These are phyloP conservation scores for Leptinotarsa tumamoca DNA, from an alignment of 2,888 invertebrate species.

Conservation along the genomic window DNA sequence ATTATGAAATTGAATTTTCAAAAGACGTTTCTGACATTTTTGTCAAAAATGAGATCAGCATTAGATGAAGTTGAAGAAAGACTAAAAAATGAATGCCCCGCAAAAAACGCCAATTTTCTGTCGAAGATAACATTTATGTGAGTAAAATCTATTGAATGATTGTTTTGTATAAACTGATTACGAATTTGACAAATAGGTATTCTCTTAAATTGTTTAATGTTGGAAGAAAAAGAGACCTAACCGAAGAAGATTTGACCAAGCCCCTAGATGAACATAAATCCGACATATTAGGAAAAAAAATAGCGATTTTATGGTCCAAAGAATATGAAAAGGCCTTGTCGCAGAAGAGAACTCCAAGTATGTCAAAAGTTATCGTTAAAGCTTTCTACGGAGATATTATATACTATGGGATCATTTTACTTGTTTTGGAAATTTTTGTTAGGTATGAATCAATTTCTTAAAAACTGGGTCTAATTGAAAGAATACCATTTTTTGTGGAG, in stretches of 20 bases:
- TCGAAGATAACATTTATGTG: conserved; percentile 59
- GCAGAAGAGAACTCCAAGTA: conserved; percentile 70
- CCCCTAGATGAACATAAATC: conserved; percentile 75
- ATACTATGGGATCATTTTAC: conserved; percentile 70
- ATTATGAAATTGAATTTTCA: not conserved
- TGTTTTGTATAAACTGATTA: not conserved
- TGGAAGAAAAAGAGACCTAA: conserved; percentile 58
- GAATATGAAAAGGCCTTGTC: conserved; percentile 68
- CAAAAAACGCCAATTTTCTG: conserved; percentile 56
- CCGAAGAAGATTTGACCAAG: conserved; percentile 73
- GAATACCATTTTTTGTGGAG: not conserved
- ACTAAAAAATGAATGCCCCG: conserved; percentile 49
- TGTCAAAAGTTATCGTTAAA: conserved; percentile 70
- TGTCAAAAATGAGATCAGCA: conserved; percentile 28
- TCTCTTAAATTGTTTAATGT: conserved; percentile 56
- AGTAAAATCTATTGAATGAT: conserved; percentile 18
- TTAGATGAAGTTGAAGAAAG: conserved; percentile 7
- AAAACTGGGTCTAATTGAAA: not conserved
- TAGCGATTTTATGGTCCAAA: conserved; percentile 73
- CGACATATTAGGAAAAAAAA: conserved; percentile 70
- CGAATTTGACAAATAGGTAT: not conserved
- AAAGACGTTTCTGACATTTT: not conserved
- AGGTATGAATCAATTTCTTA: conserved; percentile 40
- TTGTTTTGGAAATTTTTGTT: conserved; percentile 69
- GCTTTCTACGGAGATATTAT: conserved; percentile 72